Evolutionary conservation across 2,113 vertebrate species (phyloP), one percentile per base, ranked within the genome.

Genomic region (Mesocricetus auratus): DNA sequence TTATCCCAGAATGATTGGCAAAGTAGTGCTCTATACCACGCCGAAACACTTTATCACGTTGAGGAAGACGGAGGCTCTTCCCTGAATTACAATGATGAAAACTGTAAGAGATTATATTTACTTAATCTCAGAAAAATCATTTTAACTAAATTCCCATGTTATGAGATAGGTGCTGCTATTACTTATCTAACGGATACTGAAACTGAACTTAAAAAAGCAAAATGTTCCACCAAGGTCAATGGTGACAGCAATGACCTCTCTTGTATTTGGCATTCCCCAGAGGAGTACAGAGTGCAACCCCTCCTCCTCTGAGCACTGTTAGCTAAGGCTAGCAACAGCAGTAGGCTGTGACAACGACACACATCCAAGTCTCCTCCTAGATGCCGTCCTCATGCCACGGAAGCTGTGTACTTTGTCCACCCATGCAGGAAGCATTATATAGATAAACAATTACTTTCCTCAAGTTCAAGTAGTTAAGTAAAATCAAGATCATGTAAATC

Each of bases 161-260:
- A 71, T 4, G 26, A 82, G 64, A 17, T 66, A 87, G n/a, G 42
- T 39, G 3, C 13, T 93, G 24, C 45, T 88, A 83, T 93, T 75
- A 90, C 68, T 77, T 73, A 77, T 39, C 5, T 66, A 56, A 69
- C 93, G 87, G 79, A 91, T 33, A 89, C 31, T 58, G 42, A 31
- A 88, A 79, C 19, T 93, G 31, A 91, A 71, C 13, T 36, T 93
- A 85, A n/a, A 74, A 85, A 74, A 36, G 36, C 22, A 13, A 95
- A 82, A 16, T 58, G 26, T 36, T 64, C 60, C 50, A 7, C 81
- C 64, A 74, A 92, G 47, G 7, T 66, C 26, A 66, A 50, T 53
- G 39, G 39, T 60, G 26, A 39, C 15, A 85, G 56, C 2, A n/a
- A 39, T 45, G 68, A 82, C 19, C 62, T 88, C 58, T 77, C 39